Percentiles rank a stretch among this genome's conserved stretches.
phyloP scores from a whole-genome alignment of 2,888 invertebrate genomes.

The Eristalis pertinax region DNA sequence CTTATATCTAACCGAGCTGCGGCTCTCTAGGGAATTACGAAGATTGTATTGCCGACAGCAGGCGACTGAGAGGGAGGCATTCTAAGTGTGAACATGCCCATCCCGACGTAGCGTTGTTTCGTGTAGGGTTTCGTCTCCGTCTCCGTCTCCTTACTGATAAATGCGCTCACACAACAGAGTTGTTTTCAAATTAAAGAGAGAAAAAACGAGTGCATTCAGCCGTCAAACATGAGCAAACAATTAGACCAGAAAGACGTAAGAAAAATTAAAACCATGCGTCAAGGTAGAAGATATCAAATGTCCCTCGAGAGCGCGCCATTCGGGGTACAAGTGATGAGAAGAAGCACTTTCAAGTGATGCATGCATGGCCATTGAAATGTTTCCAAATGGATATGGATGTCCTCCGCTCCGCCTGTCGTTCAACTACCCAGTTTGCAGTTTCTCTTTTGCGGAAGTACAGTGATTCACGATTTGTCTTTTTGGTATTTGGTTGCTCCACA shows the following conservation, averaged over 20 bases:
- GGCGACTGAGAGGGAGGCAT: not conserved
- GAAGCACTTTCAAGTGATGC: not conserved
- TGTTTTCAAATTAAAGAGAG: not conserved
- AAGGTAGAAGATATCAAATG: constrained; percentile 39
- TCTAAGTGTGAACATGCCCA: not conserved
- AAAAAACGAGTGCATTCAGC: constrained; percentile 43
- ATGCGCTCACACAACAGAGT: not conserved
- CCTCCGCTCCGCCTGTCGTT: not conserved
- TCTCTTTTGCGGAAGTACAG: not conserved
- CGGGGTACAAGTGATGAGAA: not conserved
- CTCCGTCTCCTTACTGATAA: not conserved
- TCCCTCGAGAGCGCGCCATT: not conserved
- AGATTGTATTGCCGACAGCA: not conserved
- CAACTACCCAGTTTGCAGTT: not conserved
- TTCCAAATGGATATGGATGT: not conserved
- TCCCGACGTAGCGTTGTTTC: not conserved
- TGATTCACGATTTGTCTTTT: not conserved
- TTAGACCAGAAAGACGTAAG: constrained; percentile 51
- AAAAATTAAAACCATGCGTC: constrained; percentile 34
- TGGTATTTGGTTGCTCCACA: not conserved
- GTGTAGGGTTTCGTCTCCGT: not conserved
- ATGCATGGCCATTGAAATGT: not conserved
- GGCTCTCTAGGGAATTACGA: not conserved
- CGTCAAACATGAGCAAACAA: constrained; percentile 50
- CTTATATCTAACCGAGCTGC: not conserved